Conservation (phyloP, 92 coral and sea anemone genomes). For the Pocillopora grandis region DNA sequence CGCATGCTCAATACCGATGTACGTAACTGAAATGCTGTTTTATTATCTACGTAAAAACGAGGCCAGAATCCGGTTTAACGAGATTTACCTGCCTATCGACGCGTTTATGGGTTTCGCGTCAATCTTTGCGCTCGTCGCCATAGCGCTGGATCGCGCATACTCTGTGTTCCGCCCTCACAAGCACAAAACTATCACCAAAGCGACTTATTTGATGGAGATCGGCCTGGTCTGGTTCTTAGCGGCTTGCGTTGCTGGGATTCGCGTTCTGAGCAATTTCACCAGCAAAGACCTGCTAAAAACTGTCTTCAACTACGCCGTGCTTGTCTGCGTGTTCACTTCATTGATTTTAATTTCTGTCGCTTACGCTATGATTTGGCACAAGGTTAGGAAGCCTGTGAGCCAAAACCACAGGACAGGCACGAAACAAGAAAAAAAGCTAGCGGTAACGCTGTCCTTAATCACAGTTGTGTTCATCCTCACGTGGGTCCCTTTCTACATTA, state of each 20-base stretch:
- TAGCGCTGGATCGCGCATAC: slow-evolving; percentile 80
- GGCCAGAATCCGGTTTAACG: slow-evolving; percentile 31
- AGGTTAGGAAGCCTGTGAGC: slow-evolving; percentile 61
- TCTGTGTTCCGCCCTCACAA: slow-evolving; percentile 71
- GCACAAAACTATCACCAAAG: slow-evolving; percentile 58
- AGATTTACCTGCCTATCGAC: slow-evolving; percentile 65
- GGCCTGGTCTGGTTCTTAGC: slow-evolving; percentile 74
- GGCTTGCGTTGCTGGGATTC: slow-evolving; percentile 60
- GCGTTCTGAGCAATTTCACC: slow-evolving; percentile 56
- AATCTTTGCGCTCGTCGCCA: slow-evolving; percentile 72
- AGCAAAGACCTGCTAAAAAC: slow-evolving; percentile 9
- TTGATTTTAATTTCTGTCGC: slow-evolving; percentile 61
- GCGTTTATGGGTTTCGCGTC: slow-evolving; percentile 87
- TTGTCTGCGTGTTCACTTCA: slow-evolving; percentile 60
- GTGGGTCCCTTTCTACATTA: slow-evolving; percentile 83
- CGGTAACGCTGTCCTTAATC: slow-evolving; percentile 72
- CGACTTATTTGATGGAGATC: slow-evolving; percentile 61
- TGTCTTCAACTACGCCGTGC: slow-evolving; percentile 65
- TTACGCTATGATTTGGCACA: slow-evolving; percentile 72
- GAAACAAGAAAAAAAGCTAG: slow-evolving; percentile 73
- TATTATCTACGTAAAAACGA: slow-evolving; percentile 29
- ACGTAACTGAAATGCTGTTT: slow-evolving; percentile 67
- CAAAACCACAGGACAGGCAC: slow-evolving; percentile 66
- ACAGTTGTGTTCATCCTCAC: slow-evolving; percentile 73
- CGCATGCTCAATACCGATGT: slow-evolving; percentile 83